Evolutionary conservation across 2,113 vertebrate species (phyloP), one percentile per base, ranked within the genome.

Genomic region (Neoarius graeffei): DNA sequence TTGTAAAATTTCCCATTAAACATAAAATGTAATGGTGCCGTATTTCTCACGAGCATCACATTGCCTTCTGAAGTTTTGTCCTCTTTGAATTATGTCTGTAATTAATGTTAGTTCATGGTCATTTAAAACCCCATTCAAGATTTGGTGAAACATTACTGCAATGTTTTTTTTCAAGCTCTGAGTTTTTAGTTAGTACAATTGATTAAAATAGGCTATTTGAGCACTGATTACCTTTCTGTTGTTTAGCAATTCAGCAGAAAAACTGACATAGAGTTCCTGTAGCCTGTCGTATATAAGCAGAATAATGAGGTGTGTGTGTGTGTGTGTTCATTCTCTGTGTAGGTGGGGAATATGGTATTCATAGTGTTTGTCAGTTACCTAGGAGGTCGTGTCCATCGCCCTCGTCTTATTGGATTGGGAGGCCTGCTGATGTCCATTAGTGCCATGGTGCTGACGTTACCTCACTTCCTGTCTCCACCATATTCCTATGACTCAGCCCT

Each of bases 291-390:
- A 14, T 27, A 15, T 71, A 27, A 10, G 23, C 23, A 77, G 35
- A 52, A 14, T 62, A 59, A 27, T 66, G 50, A 86, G 30, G n/a
- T 42, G 85, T 87, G 35, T 35, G 17, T 0, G 11, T 86, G 27
- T 90, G 20, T 87, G 20, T 85, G 7, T 92, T 42, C 80, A 89
- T 93, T 17, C 13, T 81, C 1, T 90, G 88, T 87, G 25, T 88
- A 99, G 98, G 94, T 99, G 2, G 97, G 98, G 91, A 99, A 99
- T 15, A 95, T 97, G 13, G 88, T 95, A 80, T 96, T 99, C 91
- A 99, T 99, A 86, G 95, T 97, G 91, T 99, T 99, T 0, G 95
- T 99, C 90, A 99, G 98, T 95, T 99, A 99, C 93, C 96, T 99
- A 0, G 98, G 98, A 84, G 97, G 95, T 84, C 94, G 97, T 0